These are phyloP conservation scores for Limnothrissa miodon DNA, from an alignment of 2,113 vertebrate species.

Conservation along the genomic window DNA sequence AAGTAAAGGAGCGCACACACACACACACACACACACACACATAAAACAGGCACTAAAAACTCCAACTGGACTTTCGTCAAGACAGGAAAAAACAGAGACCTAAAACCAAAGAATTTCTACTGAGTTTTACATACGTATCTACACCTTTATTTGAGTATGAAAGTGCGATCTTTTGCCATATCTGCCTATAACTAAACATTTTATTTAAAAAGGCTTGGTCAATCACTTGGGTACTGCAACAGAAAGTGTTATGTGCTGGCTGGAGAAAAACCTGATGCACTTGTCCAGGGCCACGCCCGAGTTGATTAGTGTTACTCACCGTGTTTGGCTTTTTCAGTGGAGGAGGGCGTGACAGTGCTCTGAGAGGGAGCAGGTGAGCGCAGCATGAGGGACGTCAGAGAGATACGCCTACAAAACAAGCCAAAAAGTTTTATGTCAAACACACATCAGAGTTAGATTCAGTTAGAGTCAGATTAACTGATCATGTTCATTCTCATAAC, in stretches of 20 bases:
- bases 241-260: neutral
- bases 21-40: no score
- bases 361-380: conserved; percentile 50
- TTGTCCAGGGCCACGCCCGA: neutral
- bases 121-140: no score
- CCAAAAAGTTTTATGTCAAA: neutral
- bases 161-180: no score
- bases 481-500: neutral
- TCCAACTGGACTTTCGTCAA: no score
- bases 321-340: conserved; percentile 72
- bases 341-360: conserved; percentile 51
- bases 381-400: conserved; percentile 75
- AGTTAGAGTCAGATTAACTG: neutral
- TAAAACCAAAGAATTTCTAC: no score
- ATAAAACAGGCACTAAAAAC: no score
- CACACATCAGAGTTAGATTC: no score
- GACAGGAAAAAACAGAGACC: no score
- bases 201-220: neutral
- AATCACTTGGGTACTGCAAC: neutral
- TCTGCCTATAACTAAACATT: neutral
- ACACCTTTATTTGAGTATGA: no score
- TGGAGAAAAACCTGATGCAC: neutral
- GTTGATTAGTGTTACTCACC: conserved; percentile 65
- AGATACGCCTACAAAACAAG: conserved; percentile 77
- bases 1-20: no score